Conservation (phyloP, 2,113 vertebrate genomes). For the Lipophrys pholis region DNA sequence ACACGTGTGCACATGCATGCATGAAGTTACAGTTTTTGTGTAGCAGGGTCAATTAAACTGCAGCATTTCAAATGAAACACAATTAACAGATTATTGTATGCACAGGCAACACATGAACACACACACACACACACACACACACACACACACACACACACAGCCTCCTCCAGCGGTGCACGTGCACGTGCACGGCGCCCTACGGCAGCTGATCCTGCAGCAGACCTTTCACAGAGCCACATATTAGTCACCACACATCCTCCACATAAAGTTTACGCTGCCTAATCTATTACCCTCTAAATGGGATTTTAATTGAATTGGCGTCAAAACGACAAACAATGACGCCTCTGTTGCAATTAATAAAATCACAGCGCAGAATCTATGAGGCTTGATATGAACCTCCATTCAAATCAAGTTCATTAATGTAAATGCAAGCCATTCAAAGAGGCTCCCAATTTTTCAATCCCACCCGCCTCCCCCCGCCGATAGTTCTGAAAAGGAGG, state of each 20-base stretch:
- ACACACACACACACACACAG: not conserved
- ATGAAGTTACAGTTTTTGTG: no score
- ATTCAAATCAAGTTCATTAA: conserved; percentile 98
- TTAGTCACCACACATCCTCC: conserved; percentile 79
- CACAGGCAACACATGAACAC: not conserved
- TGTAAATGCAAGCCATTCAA: conserved; percentile 95
- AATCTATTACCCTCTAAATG: conserved; percentile 94
- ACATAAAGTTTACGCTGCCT: conserved; percentile 82
- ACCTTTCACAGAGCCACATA: conserved; percentile 71
- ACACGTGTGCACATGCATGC: not conserved
- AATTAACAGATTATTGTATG: no score
- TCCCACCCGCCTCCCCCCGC: conserved; percentile 76
- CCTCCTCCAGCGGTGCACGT: no score
- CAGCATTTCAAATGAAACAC: no score
- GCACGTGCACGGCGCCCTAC: conserved; percentile 26
- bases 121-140: conserved; percentile 24
- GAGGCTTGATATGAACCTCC: conserved; percentile 99
- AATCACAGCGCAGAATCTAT: conserved; percentile 98
- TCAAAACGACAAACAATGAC: conserved; percentile 99
- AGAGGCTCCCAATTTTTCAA: conserved; percentile 93
- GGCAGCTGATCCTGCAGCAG: conserved; percentile 48
- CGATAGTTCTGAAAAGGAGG: conserved; percentile 83
- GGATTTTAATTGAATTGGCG: conserved; percentile 96
- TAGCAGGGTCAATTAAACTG: no score
- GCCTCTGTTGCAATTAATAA: conserved; percentile 99